Evolutionary conservation across 2,113 vertebrate species (phyloP).

Genomic region (Anolis carolinensis): DNA sequence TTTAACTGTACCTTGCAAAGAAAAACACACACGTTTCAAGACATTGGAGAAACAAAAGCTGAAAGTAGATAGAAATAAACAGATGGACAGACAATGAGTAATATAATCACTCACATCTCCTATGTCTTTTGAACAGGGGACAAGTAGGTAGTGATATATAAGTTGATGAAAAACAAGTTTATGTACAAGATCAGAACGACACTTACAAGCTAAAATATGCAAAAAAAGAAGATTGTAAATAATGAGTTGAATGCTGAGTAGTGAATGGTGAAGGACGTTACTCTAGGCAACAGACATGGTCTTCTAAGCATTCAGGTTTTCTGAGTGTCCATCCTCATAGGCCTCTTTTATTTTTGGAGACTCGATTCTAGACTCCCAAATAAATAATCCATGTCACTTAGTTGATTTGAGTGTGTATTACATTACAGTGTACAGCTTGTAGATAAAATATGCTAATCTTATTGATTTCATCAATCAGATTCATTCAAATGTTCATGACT

Average conservation of each 20-base stretch:
- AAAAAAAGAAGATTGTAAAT: not conserved
- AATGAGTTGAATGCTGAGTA: not conserved
- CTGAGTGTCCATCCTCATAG: not conserved
- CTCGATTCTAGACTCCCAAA: no score
- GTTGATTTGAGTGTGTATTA: not conserved
- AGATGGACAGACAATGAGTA: not conserved
- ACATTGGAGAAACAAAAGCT: no score
- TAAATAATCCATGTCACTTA: not conserved
- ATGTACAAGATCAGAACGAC: not conserved
- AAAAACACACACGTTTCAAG: no score
- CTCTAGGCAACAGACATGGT: not conserved
- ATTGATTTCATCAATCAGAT: no score
- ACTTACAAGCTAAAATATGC: not conserved
- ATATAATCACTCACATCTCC: not conserved
- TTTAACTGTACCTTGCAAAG: no score
- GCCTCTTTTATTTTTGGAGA: no score
- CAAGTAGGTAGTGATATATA: not conserved
- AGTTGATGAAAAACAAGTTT: not conserved
- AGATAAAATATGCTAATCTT: not conserved
- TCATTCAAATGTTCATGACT: no score
- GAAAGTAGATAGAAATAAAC: no score
- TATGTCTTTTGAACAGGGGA: not conserved
- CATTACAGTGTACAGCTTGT: no score
- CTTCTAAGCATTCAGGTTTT: conserved; percentile 1
- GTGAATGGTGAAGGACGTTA: not conserved